Evolutionary conservation across 2,888 invertebrate species (phyloP), one percentile per base, ranked within the genome.

Genomic region (Anthophora plumipes): DNA sequence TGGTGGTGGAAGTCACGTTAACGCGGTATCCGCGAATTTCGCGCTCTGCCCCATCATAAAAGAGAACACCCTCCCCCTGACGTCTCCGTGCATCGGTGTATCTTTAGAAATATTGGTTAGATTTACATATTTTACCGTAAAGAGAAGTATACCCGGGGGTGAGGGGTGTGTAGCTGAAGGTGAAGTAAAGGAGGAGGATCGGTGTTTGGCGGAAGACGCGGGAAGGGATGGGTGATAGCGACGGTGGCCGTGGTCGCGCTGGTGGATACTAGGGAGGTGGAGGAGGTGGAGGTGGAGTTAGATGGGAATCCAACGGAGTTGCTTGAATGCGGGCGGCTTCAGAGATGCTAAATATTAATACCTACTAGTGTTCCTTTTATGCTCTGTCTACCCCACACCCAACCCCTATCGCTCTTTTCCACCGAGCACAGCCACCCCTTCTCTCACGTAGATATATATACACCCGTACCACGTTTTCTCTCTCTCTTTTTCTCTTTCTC

Each of bases 271-370:
- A 52, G 61, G n/a, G n/a, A n/a, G n/a, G n/a, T n/a, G n/a, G n/a
- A n/a, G n/a, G n/a, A n/a, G n/a, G n/a, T n/a, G n/a, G 72, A 71
- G 80, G 31, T 31, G 31, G 83, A 87, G 87, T 85, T 79, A 87
- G 87, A 90, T 90, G 91, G 91, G 91, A 91, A 92, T 91, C 88
- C 91, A 86, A 73, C 84, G 90, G 88, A 88, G 91, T 90, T 91
- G 88, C 90, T 91, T 91, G 89, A 92, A 92, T 92, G 91, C 92
- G 90, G 89, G 88, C 85, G 90, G 91, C 91, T 92, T 91, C 92
- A 91, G 91, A 90, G 91, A 92, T 91, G 92, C 92, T 93, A 92
- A 93, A 93, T 93, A 93, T 93, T 93, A 93, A 93, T 93, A 93
- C 92, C 92, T 91, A 91, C 92, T 91, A 91, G 90, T 92, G 90